Conservation (phyloP, 1,140 invertebrate species). For the Callitettix versicolor region DNA sequence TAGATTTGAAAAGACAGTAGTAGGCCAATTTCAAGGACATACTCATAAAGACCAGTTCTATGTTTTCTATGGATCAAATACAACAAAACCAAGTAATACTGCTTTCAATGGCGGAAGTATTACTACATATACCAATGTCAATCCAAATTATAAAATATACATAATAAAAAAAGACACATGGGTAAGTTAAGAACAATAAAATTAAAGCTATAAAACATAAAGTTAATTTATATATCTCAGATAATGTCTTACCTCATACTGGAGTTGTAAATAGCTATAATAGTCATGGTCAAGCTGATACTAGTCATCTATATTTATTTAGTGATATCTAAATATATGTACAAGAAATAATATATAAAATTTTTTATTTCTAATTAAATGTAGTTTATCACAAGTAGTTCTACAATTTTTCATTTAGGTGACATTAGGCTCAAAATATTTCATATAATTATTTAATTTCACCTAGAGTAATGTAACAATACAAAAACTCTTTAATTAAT, state of each 20-base stretch:
- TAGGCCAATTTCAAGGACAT: conserved; percentile 72
- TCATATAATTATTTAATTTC: too few species aligned
- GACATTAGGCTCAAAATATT: too few species aligned
- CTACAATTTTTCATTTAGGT: too few species aligned
- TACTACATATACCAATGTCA: conserved; percentile 52
- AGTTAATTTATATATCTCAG: neutral
- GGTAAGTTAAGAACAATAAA: conserved; percentile 39
- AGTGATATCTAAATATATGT: neutral
- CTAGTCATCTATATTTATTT: neutral
- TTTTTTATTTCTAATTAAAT: neutral
- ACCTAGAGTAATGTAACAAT: too few species aligned
- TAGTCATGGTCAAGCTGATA: neutral
- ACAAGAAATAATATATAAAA: neutral
- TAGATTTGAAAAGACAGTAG: conserved; percentile 57
- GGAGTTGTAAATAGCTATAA: neutral
- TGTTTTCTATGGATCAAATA: conserved; percentile 44
- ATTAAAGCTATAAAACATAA: neutral
- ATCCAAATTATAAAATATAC: conserved; percentile 74
- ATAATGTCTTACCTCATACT: neutral
- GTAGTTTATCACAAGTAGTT: too few species aligned
- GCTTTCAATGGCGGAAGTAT: conserved; percentile 69
- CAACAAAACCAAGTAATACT: conserved; percentile 43
- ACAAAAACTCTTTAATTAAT: too few species aligned
- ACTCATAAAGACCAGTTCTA: conserved; percentile 65
- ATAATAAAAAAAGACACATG: conserved; percentile 46